Base-by-base conservation (phyloP, 2,113 vertebrate genomes). In the Cheilinus undulatus region DNA sequence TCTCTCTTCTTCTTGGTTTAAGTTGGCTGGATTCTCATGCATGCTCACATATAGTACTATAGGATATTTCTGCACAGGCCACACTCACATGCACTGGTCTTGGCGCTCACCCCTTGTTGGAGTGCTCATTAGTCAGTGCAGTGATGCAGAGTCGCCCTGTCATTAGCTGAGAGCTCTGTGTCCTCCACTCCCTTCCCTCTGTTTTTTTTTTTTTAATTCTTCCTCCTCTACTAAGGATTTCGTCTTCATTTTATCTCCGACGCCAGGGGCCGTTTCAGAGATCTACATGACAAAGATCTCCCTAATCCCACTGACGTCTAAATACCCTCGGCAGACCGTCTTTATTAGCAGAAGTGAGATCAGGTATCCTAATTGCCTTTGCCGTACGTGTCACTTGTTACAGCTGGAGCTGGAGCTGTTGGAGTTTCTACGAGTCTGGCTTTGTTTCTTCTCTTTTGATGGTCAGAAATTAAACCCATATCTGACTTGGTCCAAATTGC, bases 111-210 rank as follows among this genome's bases (percentile, higher is more conserved):
- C 95, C 42, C 95, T 95, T 94, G 92, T 94, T 95, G 95, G 95
- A 95, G 95, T 95, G 95, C 96, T 97, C 96, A 97, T 97, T 97
- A 97, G 96, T 96, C 96, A 95, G 95, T 94, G 95, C 96, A 96
- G 93, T 96, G 96, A 97, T 97, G 96, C 96, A 97, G 96, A 96
- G 96, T 95, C 95, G 95, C 95, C 95, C 95, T 87, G 96, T 97
- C 96, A 97, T 97, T 97, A 97, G 95, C 95, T 95, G 93, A 96
- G 95, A 95, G 95, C 95, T 96, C 83, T 76, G 83, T 84, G 80
- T 86, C 88, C 86, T 91, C 87, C 84, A 73, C 67, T 84, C 80
- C 86, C 80, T 82, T 90, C 75, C 56, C 67, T 83, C 57, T 50
- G 66, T 34, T 11, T 34, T 19, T 17, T 42, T 15, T 15, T 82